Base-by-base conservation (phyloP, 2,113 vertebrate genomes). In the Petromus typicus region DNA sequence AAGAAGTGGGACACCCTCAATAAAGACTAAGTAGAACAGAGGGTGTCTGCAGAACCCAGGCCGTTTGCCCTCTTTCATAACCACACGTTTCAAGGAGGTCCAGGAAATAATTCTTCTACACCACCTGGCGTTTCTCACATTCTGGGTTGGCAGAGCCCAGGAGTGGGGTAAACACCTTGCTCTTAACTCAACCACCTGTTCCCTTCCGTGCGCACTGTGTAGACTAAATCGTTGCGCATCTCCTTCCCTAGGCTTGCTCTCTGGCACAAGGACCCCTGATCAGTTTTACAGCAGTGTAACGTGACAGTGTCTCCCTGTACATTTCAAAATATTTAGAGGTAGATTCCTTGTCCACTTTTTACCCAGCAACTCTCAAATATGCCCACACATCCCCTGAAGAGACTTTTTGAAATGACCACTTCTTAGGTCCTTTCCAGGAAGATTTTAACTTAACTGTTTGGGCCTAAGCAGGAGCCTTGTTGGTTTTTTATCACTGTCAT, bases 1-100 rank as follows among this genome's bases (percentile, higher is more conserved):
- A 56, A 96, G 95, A 97, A 95, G 90, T 79, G 88, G 90, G 67
- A 90, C 88, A 57, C 78, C 63, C 90, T 96, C 90, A 59, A 43
- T 69, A 88, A 78, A 54, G 34, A 69, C 85, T 81, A 88, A 96
- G 71, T 54, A 18, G 89, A 90, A 89, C 37, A 32, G 45, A 80
- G 67, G 59, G 7, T 32, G 76, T 45, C 51, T 69, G 81, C 87
- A 78, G 66, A 79, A 67, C 23, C 13, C 4, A 14, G 45, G 66
- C 37, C 18, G 11, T 40, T 54, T 0, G 7, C 63, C 94, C 90
- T 75, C 34, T 11, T 82, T 94, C 91, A 51, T 23, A 87, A 67
- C 27, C 93, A 91, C 59, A 37, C 95, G 85, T 89, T 76, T 75
- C 51, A 37, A 37, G 71, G 54, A 56, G 67, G 23, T 67, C 54